Evolutionary conservation across 2,113 vertebrate genomes (phyloP).

Genomic region (Chaetops frenatus): DNA sequence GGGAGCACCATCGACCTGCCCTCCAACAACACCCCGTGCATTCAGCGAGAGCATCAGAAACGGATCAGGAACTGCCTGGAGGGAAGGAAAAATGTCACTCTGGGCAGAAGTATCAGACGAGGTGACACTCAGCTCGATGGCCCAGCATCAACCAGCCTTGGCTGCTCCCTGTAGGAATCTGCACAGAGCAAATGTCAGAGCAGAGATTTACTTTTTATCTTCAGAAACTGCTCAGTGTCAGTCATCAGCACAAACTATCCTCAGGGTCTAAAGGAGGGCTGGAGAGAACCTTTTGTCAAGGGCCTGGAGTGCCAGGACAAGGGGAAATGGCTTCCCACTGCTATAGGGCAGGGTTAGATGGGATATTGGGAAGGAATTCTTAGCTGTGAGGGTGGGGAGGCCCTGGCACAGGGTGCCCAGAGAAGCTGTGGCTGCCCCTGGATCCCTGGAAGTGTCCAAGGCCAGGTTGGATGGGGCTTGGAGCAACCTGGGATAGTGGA

Average conservation of each 20-base stretch:
- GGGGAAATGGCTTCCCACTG: not conserved
- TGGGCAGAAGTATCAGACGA: not conserved
- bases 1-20: not conserved
- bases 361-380: not conserved
- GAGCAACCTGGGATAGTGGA: not conserved
- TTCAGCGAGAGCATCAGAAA: not conserved
- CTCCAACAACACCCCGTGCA: not conserved
- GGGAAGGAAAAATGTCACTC: not conserved
- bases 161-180: not conserved
- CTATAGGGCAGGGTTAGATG: not conserved
- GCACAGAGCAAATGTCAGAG: fast-evolving
- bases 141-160: not conserved
- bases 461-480: fast-evolving
- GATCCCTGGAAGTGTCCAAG: not conserved
- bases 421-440: not conserved
- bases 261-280: not conserved
- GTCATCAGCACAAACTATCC: not conserved
- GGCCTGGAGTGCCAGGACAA: not conserved
- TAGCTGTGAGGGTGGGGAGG: not conserved
- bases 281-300: not conserved
- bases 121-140: not conserved
- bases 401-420: not conserved
- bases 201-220: not conserved
- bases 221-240: not conserved
- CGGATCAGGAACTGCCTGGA: not conserved